Base-by-base conservation (phyloP, 2,797 vertebrate genomes). In the Furcifer pardalis region DNA sequence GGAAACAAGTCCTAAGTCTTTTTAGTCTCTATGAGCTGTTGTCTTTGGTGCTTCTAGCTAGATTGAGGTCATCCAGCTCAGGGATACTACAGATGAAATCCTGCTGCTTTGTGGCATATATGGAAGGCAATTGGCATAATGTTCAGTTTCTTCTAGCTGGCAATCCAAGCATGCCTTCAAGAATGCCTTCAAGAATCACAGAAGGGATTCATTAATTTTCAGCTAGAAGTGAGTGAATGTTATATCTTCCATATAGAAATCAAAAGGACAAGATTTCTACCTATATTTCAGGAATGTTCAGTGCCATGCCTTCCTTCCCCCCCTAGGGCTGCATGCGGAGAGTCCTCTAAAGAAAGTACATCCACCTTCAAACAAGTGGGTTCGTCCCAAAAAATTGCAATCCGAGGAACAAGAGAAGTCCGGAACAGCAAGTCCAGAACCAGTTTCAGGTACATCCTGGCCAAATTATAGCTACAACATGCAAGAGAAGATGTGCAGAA, bases 311-410 rank as follows among this genome's bases (percentile, higher is more conserved):
- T 19, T 65, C 6, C 32, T 30, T 72, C 84, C 37, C 42, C 83
- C 5, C 86, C n/a, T 90, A 98, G 98, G 93, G 74, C 77, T 87
- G 77, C 87, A 94, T 32, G 90, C 82, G 52, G 52, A 56, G 0
- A 89, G 90, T 77, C 90, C 32, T 60, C 75, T 95, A 83, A 96
- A 93, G 86, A 87, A 60, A 32, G 75, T 89, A 27, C 95, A 82
- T 56, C 87, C 82, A 27, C 89, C 92, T 10, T 77, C 91, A 82
- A 97, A 95, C 94, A 74, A 85, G 23, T 90, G 87, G 90, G 91
- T 59, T 3, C 91, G 92, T 86, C 92, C 89, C 86, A 84, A 1
- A 76, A 90, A 92, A 78, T 71, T 76, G 0, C 83, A 89, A 23
- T 62, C 83, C 12, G 10, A 21, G 4, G 82, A 91, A 32, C 63